Evolutionary conservation across 2,888 invertebrate species (phyloP), one percentile per base, ranked within the genome.

Genomic region (Tridacna crocea): DNA sequence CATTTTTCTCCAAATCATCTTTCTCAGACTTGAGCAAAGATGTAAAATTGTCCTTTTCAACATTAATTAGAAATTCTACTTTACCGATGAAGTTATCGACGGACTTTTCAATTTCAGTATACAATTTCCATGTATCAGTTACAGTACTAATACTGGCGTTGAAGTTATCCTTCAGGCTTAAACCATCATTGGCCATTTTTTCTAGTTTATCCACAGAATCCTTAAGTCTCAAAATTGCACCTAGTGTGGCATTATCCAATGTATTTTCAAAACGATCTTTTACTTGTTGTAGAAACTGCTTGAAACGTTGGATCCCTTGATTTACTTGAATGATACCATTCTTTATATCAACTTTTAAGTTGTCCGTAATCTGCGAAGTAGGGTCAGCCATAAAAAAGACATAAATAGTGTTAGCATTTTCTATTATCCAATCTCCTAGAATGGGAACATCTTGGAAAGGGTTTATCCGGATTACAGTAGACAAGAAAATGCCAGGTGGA

Each of bases 401-500:
- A 72, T 82, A 80, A 1, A 76, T 27, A 17, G 24, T 72, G 17
- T 61, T n/a, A 6, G 36, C 17, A 26, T 48, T 55, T n/a, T 75
- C 48, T 26, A 87, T 22, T 19, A 75, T 19, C 77, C 79, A 82
- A 47, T 85, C 81, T 22, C 48, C 55, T 13, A 87, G 51, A n/a
- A 87, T 68, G 15, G 87, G 83, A 15, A 87, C 55, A 36, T 55
- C 70, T 15, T 68, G 27, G 27, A 87, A 83, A 0, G 80, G 81
- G 26, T 79, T 83, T 15, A 77, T 58, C 6, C 61, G 22, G 2
- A 85, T 17, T 17, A 27, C 15, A 19, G 70, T 36, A 0, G 82
- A 72, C 11, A 82, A 17, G 63, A 87, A 87, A 26, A 84, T 48
- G 0, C 87, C 87, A 10, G 87, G 82, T 0, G 87, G 85, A 65